Evolutionary conservation across 2,797 vertebrate species (phyloP).

Genomic region (Rhyacichthys aspro): DNA sequence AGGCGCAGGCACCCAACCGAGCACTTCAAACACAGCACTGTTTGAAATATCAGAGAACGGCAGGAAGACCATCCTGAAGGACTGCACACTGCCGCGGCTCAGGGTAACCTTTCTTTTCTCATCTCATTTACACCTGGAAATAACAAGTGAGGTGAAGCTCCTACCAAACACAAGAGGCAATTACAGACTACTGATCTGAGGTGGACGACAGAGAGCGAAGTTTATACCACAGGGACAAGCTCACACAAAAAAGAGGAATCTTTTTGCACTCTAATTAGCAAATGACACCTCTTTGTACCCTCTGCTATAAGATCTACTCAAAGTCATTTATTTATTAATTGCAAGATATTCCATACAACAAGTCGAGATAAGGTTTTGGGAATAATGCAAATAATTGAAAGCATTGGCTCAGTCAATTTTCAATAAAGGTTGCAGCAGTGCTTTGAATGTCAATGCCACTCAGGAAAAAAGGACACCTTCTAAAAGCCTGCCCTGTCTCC

Average conservation of each 20-base stretch:
- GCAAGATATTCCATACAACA: slow-evolving; percentile 31
- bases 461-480: slow-evolving; percentile 37
- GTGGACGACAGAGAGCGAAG: slow-evolving; percentile 29
- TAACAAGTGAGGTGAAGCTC: slow-evolving; percentile 69
- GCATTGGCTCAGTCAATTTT: slow-evolving; percentile 41
- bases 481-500: slow-evolving; percentile 26
- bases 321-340: slow-evolving; percentile 45
- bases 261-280: slow-evolving; percentile 72
- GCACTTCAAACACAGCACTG: slow-evolving; percentile 76
- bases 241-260: slow-evolving; percentile 39
- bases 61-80: slow-evolving; percentile 68
- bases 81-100: slow-evolving; percentile 45
- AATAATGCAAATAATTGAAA: slow-evolving; percentile 34
- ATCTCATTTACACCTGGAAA: slow-evolving; percentile 78
- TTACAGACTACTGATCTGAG: slow-evolving; percentile 66
- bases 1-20: slow-evolving; percentile 72
- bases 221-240: slow-evolving; percentile 56
- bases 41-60: slow-evolving; percentile 71
- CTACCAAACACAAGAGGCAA: slow-evolving; percentile 67
- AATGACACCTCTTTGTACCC: slow-evolving; percentile 53
- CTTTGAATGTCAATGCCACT: slow-evolving; percentile 57
- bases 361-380: slow-evolving; percentile 39
- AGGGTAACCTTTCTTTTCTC: slow-evolving; percentile 69
- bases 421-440: slow-evolving; percentile 49
- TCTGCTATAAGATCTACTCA: slow-evolving; percentile 23